Conservation (phyloP, 1,140 invertebrate species). For the Prorops nasuta region DNA sequence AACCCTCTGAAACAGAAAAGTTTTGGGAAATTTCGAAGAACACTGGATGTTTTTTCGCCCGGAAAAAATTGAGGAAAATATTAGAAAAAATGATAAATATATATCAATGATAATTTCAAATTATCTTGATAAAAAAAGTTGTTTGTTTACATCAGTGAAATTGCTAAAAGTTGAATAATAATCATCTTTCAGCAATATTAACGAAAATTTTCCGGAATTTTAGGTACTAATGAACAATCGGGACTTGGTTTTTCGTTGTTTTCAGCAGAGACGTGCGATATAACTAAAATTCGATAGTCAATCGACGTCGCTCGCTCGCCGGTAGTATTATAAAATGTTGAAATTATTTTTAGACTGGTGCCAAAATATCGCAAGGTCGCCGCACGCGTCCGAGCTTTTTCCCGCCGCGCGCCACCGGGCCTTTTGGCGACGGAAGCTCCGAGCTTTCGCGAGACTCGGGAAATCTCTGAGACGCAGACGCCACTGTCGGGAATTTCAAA, state of each 20-base stretch:
- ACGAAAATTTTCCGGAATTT: too few species aligned
- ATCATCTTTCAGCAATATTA: too few species aligned
- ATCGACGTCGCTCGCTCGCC: slow-evolving; percentile 22
- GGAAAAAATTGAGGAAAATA: too few species aligned
- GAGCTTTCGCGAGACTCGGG: slow-evolving; percentile 7
- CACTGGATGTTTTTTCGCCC: too few species aligned
- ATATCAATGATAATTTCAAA: too few species aligned
- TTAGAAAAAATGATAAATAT: too few species aligned
- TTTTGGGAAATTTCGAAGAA: too few species aligned
- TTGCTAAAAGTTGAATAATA: too few species aligned
- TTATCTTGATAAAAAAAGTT: too few species aligned
- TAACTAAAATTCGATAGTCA: slow-evolving; percentile 15
- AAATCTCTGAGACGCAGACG: slow-evolving; percentile 11
- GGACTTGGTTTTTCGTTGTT: slow-evolving; percentile 7
- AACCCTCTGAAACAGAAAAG: too few species aligned
- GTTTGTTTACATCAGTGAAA: too few species aligned
- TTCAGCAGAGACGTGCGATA: slow-evolving; percentile 4
- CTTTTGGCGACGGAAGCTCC: background rate
- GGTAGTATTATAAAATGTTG: slow-evolving; percentile 50
- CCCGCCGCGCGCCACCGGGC: background rate
- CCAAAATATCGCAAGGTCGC: slow-evolving; percentile 56
- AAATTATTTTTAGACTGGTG: slow-evolving; percentile 52
- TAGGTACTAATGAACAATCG: too few species aligned
- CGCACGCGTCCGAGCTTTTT: slow-evolving; percentile 32
- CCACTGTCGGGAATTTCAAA: slow-evolving; percentile 22